These are phyloP conservation scores for Barnardius zonarius DNA, from an alignment of 2,113 vertebrate genomes.

Conservation along the genomic window DNA sequence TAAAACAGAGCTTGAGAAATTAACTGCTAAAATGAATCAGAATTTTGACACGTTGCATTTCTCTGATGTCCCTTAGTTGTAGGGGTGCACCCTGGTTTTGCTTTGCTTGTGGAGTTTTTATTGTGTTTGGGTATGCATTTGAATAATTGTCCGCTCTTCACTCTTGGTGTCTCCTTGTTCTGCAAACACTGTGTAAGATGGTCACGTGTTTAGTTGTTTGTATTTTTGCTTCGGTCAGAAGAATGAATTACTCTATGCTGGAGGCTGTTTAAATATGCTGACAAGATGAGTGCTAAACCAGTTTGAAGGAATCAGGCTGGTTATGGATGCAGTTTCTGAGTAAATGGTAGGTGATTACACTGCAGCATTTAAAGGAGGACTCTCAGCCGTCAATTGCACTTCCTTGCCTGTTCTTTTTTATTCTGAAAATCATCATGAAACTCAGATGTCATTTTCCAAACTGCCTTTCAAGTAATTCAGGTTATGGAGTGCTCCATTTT, in stretches of 20 bases:
- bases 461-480: background rate
- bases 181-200: background rate
- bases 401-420: background rate
- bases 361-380: background rate
- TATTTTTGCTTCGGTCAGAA: background rate
- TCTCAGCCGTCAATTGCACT: background rate
- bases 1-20: background rate
- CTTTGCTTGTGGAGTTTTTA: background rate
- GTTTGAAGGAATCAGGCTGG: background rate
- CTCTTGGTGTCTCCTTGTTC: background rate
- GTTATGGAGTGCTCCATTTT: background rate
- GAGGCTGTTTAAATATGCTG: background rate
- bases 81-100: background rate
- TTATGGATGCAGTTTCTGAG: background rate
- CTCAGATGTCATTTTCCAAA: background rate
- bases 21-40: background rate
- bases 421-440: background rate
- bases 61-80: background rate
- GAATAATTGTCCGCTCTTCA: background rate
- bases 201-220: background rate
- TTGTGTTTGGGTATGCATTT: background rate
- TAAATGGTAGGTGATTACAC: background rate
- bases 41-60: background rate
- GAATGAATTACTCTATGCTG: background rate
- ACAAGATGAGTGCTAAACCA: background rate